phyloP scores from a whole-genome alignment of 2,888 invertebrate genomes.

The Lepetodrilus schrolli region DNA sequence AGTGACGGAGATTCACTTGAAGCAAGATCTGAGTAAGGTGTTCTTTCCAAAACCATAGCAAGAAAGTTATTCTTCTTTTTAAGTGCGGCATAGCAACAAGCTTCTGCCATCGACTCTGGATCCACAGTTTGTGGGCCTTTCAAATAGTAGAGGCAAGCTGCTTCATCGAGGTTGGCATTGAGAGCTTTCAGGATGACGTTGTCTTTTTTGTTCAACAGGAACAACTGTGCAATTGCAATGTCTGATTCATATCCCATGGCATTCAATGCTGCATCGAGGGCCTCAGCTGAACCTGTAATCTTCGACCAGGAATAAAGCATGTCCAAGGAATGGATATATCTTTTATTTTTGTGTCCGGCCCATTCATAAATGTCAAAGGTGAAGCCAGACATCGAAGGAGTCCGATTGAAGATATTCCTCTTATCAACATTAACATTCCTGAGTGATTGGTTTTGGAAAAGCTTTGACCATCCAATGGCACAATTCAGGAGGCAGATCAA shows the following conservation, averaged over 20 bases:
- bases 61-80: background rate
- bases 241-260: constrained; percentile 36
- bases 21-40: background rate
- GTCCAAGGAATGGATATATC: constrained; percentile 25
- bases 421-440: background rate
- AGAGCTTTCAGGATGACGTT: background rate
- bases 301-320: constrained; percentile 28
- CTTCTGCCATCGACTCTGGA: background rate
- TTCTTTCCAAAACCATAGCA: background rate
- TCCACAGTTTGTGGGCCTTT: background rate
- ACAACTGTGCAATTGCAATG: constrained; percentile 27
- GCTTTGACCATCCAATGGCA: constrained; percentile 50
- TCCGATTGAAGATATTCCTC: constrained; percentile 34
- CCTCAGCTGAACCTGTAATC: constrained; percentile 5
- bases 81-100: background rate
- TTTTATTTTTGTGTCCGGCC: constrained; percentile 3
- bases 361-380: constrained; percentile 14
- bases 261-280: constrained; percentile 25
- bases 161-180: background rate
- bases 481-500: constrained; percentile 42
- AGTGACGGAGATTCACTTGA: background rate
- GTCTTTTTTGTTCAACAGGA: constrained; percentile 28
- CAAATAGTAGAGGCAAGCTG: constrained; percentile 1
- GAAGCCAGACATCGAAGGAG: constrained; percentile 17
- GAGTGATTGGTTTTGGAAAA: constrained; percentile 16